Percentiles rank a stretch among this genome's conserved stretches.
phyloP scores from a whole-genome alignment of 2,113 vertebrate genomes.

The Dendropsophus ebraccatus region DNA sequence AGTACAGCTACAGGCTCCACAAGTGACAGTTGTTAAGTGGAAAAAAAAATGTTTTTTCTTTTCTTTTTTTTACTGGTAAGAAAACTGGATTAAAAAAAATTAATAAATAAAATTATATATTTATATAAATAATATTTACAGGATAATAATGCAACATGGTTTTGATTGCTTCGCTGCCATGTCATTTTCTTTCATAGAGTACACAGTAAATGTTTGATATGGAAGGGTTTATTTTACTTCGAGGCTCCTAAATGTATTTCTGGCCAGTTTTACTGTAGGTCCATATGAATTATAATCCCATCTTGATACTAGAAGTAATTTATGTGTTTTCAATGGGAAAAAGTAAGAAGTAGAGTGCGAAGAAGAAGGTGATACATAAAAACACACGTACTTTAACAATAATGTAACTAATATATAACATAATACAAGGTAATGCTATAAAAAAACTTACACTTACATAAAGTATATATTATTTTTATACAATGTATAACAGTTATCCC shows the following conservation, averaged over 20 bases:
- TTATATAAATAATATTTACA: not conserved
- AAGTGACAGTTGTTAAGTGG: not conserved
- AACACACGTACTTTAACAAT: not conserved
- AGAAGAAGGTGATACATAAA: not conserved
- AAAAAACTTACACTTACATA: not conserved
- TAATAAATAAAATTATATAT: not conserved
- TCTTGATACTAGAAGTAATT: not conserved
- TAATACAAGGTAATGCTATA: not conserved
- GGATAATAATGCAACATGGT: not conserved
- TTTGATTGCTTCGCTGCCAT: not conserved
- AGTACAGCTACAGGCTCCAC: not conserved
- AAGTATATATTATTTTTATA: not conserved
- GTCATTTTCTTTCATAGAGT: not conserved
- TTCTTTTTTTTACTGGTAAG: too few species aligned
- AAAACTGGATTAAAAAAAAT: too few species aligned
- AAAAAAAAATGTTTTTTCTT: not conserved
- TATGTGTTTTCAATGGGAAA: not conserved
- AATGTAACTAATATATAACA: not conserved
- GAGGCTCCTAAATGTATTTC: not conserved
- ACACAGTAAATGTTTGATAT: not conserved
- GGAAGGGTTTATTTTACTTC: not conserved
- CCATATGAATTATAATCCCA: not conserved
- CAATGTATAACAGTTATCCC: not conserved
- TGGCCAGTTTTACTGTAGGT: not conserved
- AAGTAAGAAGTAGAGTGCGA: not conserved